These are phyloP conservation scores for Sarcoramphus papa DNA, from an alignment of 2,797 vertebrate species.

Conservation along the genomic window DNA sequence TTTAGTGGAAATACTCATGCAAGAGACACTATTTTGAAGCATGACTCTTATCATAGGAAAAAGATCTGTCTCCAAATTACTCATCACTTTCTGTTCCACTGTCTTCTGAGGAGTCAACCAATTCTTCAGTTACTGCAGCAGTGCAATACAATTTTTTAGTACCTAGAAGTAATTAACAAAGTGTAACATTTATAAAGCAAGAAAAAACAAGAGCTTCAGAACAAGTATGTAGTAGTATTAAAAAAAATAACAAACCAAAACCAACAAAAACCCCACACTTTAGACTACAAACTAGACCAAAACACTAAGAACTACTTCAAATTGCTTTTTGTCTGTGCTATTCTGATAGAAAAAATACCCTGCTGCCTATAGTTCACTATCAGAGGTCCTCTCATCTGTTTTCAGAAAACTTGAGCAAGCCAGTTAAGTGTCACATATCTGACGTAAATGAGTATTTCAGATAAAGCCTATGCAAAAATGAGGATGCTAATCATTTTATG, in stretches of 20 bases:
- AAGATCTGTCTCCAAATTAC: not conserved
- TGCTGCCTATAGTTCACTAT: not conserved
- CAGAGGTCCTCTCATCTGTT: not conserved
- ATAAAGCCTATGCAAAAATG: not conserved
- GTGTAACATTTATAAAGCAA: not conserved
- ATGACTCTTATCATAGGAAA: not conserved
- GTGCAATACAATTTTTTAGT: not conserved
- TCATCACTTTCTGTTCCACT: slow-evolving; percentile 60
- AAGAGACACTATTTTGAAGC: not conserved
- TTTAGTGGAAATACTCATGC: not conserved
- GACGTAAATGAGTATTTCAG: not conserved
- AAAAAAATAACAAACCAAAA: not conserved
- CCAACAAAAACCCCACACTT: not conserved
- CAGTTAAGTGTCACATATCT: not conserved
- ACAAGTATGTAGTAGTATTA: not conserved
- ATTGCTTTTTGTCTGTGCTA: not conserved
- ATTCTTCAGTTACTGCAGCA: not conserved
- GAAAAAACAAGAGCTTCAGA: not conserved
- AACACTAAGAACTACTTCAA: not conserved
- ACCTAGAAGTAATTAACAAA: not conserved
- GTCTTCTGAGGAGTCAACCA: not conserved
- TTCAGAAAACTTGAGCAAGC: not conserved
- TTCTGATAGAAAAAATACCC: not conserved
- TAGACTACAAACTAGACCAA: not conserved
- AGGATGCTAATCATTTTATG: not conserved